phyloP scores from a whole-genome alignment of 1,140 invertebrate species.

The Anastrepha ludens region DNA sequence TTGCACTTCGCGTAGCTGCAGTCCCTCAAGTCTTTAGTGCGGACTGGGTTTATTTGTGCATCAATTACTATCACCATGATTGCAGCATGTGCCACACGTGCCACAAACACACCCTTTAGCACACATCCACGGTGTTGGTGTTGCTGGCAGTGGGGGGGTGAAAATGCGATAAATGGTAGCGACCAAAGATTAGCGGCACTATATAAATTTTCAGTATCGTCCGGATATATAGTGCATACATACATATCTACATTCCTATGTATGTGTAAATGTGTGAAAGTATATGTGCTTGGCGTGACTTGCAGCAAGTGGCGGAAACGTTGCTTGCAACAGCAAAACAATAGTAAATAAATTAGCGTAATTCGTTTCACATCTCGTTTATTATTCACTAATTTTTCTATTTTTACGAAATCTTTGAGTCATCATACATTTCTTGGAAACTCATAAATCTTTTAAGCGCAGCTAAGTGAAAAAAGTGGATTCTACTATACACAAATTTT shows the following conservation, averaged over 20 bases:
- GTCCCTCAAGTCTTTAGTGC: slow-evolving; percentile 26
- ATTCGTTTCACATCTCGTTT: neutral
- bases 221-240: neutral
- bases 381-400: neutral
- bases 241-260: too few species aligned
- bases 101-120: neutral
- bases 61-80: slow-evolving; percentile 5
- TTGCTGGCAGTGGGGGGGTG: neutral
- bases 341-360: neutral
- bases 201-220: neutral
- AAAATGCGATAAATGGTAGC: neutral
- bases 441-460: too few species aligned
- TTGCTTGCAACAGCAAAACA: slow-evolving; percentile 20
- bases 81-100: neutral
- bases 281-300: neutral
- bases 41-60: neutral
- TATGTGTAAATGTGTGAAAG: too few species aligned
- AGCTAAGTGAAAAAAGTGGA: too few species aligned
- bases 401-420: too few species aligned
- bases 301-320: too few species aligned
- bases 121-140: neutral
- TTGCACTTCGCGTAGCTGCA: neutral
- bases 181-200: neutral
- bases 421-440: too few species aligned
- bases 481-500: too few species aligned